Evolutionary conservation across 2,888 invertebrate genomes (phyloP), one percentile per base, ranked within the genome.

Genomic region (Drosophila birchii): DNA sequence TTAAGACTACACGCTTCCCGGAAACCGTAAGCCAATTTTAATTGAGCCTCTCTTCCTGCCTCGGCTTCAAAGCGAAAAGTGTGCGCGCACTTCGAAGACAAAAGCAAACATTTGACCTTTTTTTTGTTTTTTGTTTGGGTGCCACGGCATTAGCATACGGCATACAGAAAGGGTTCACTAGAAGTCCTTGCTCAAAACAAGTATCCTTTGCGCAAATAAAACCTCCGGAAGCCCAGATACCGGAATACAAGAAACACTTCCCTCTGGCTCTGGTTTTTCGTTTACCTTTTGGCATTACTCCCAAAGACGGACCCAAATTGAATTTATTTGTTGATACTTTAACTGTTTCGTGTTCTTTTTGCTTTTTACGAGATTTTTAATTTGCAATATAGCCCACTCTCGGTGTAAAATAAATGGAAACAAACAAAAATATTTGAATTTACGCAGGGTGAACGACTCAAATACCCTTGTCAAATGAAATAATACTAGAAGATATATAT

Each of bases 11-110:
- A 3, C 5, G 32, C 39, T 41, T 39, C 26, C 68, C 34, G 16
- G 34, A 36, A 47, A 36, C 16, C 57, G 18, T 70, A 70, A 70
- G 58, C 58, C 68, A 57, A 57, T 68, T 68, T 68, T 68, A 68
- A 68, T 68, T 68, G 68, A 70, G 71, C 34, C 57, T 29, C 58
- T 58, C 58, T 41, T 70, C 39, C 18, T 39, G 32, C 38, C 54
- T 18, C 32, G 12, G 36, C 54, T 26, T 67, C 66, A 66, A 67
- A 68, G 69, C 18, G 6, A 54, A 68, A 63, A 23, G 23, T 39
- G 47, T 34, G 47, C 47, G 47, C 39, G 23, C 12, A 23, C 26
- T 16, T 57, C n/a, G n/a, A 69, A 57, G 34, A 56, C 57, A 41
- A 69, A 41, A 26, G 39, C 29, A 58, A 45, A 39, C 54, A 47